Percentiles rank a stretch among this genome's conserved stretches.
Conservation (phyloP, 2,113 vertebrate species). For the Saiga tatarica region DNA sequence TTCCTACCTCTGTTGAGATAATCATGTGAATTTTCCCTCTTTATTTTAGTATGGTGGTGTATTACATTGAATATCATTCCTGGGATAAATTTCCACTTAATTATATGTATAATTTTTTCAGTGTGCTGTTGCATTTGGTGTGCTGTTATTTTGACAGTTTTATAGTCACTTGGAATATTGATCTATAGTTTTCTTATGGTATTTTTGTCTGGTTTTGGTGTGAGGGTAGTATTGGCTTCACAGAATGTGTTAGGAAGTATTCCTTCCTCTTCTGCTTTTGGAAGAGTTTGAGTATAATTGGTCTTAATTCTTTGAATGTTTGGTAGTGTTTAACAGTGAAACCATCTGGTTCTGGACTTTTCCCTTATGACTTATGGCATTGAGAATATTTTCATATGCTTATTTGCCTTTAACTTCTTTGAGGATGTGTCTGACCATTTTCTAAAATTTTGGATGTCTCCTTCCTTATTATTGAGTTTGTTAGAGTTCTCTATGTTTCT, state of each 20-base stretch:
- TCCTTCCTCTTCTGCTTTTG: neutral
- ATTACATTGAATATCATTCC: neutral
- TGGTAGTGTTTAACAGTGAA: neutral
- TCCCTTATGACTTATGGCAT: neutral
- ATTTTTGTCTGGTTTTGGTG: neutral
- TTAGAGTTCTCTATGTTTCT: neutral
- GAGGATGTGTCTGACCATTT: neutral
- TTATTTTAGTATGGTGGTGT: neutral
- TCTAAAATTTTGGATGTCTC: neutral
- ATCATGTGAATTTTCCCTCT: neutral
- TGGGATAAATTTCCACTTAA: neutral
- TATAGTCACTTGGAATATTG: neutral
- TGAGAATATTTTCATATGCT: neutral
- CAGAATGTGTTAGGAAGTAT: neutral
- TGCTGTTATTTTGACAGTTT: neutral
- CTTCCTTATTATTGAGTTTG: neutral
- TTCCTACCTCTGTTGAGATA: neutral
- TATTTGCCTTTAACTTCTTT: neutral
- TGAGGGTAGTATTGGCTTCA: neutral
- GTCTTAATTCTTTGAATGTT: neutral
- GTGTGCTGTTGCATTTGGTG: neutral
- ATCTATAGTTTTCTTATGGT: neutral
- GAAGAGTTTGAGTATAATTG: neutral
- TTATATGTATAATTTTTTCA: neutral
- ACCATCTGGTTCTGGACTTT: neutral